Evolutionary conservation across 2,888 invertebrate species (phyloP).

Genomic region (Philereme transversata): DNA sequence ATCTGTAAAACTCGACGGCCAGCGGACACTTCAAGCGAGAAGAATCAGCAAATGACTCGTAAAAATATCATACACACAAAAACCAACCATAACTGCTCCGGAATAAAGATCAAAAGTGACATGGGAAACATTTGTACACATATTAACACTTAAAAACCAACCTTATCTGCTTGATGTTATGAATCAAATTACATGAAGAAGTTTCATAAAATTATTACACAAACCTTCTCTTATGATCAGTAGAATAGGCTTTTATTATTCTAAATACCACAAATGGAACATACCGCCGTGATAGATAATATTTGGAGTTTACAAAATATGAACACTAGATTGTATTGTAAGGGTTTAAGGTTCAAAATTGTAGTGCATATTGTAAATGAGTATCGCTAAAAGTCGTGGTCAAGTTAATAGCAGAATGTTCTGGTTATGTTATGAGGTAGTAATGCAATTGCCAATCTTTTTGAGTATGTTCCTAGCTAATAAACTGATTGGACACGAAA

Average conservation of each 20-base stretch:
- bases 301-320: no score
- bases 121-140: no score
- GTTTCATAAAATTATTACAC: not conserved
- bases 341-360: not conserved
- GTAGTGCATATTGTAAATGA: no score
- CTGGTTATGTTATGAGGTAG: constrained; percentile 1
- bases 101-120: not conserved
- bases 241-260: not conserved
- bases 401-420: not conserved
- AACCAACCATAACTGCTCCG: not conserved
- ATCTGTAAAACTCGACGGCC: not conserved
- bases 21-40: not conserved
- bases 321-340: not conserved
- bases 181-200: no score
- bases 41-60: constrained; percentile 1
- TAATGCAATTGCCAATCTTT: constrained; percentile 7
- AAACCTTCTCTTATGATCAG: not conserved
- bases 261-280: not conserved
- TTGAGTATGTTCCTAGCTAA: not conserved
- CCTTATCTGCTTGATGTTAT: no score
- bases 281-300: not conserved
- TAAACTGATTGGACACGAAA: not conserved
- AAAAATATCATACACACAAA: not conserved
- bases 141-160: no score
- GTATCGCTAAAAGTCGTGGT: not conserved